These are phyloP conservation scores for Oreohelix idahoensis DNA, from an alignment of 1,140 invertebrate species.

Conservation along the genomic window DNA sequence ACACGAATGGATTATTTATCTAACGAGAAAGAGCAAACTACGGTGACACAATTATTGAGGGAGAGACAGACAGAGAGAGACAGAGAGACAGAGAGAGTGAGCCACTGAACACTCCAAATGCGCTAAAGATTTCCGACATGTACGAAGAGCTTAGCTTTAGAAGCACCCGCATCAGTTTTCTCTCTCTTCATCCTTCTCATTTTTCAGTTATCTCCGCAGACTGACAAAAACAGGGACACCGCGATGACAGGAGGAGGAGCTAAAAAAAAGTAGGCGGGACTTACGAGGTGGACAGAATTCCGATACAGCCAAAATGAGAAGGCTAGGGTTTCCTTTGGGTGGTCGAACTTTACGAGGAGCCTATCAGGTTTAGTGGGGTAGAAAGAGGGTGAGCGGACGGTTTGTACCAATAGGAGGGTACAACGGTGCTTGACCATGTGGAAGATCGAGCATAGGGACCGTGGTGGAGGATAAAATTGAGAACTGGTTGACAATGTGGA, in stretches of 20 bases:
- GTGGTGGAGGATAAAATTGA: neutral
- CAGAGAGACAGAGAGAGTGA: neutral
- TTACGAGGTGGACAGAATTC: constrained; percentile 1
- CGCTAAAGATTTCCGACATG: neutral
- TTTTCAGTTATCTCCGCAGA: neutral
- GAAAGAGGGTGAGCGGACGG: neutral
- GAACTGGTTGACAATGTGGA: no score
- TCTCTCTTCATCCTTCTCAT: neutral
- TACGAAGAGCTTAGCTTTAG: neutral
- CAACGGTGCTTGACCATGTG: neutral
- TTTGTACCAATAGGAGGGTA: neutral
- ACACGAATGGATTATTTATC: no score
- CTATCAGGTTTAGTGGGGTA: constrained; percentile 1
- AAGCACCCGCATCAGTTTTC: neutral
- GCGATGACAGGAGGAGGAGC: constrained; percentile 3
- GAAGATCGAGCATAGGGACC: neutral
- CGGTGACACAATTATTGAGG: no score
- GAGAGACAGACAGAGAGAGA: neutral
- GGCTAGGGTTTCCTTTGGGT: neutral
- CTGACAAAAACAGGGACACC: neutral
- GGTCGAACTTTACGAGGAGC: neutral
- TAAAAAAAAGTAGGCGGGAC: constrained; percentile 6
- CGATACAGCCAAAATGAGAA: constrained; percentile 11
- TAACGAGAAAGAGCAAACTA: no score
- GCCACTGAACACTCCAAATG: neutral